Conservation (phyloP, 2,888 invertebrate species). For the Xanthia icteritia region DNA sequence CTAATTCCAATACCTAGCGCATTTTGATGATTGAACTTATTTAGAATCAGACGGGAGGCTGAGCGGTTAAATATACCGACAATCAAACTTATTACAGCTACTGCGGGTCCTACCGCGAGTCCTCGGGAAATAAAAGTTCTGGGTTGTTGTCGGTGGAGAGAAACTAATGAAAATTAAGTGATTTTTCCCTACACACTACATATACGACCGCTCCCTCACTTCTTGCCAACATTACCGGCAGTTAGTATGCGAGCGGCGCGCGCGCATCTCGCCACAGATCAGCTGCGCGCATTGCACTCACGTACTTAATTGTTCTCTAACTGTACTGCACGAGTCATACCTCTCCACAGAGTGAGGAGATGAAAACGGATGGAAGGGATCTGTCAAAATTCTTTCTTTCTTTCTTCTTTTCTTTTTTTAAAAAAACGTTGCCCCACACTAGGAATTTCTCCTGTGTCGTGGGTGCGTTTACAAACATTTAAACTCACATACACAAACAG, state of each 20-base stretch:
- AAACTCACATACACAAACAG: too few species aligned
- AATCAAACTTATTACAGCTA: background rate
- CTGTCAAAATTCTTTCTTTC: too few species aligned
- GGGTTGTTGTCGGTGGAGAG: background rate
- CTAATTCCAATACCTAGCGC: background rate
- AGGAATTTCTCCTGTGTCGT: too few species aligned
- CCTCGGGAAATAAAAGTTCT: background rate
- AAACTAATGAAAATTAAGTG: background rate
- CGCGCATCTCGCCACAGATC: slow-evolving; percentile 62
- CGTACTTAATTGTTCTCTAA: slow-evolving; percentile 81
- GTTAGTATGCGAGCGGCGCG: slow-evolving; percentile 66
- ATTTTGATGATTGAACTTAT: background rate
- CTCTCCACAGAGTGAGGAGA: slow-evolving; percentile 10
- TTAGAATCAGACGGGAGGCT: background rate
- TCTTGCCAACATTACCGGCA: slow-evolving; percentile 57
- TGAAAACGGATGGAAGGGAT: slow-evolving; percentile 11
- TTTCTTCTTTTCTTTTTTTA: too few species aligned
- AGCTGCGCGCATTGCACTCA: slow-evolving; percentile 73
- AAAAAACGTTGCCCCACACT: too few species aligned
- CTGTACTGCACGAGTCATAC: slow-evolving; percentile 55
- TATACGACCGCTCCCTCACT: slow-evolving; percentile 16
- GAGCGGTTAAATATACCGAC: background rate
- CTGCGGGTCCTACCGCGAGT: background rate
- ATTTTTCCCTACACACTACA: background rate
- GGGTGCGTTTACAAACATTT: too few species aligned